Conservation (phyloP, 2,113 vertebrate genomes). For the Hepsetus odoe region DNA sequence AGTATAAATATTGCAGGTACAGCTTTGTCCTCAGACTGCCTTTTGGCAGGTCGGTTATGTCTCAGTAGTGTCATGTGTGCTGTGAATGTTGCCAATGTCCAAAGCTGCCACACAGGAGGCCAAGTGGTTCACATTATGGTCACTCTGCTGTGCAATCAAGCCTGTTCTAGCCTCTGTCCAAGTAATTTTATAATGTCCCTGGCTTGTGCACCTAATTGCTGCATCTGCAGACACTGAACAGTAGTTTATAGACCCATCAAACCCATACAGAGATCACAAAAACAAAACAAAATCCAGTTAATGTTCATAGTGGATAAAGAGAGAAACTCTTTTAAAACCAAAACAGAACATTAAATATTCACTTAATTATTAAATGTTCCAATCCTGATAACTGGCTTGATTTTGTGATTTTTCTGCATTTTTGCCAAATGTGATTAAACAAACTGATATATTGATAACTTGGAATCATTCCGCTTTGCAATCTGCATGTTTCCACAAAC, state of each 20-base stretch:
- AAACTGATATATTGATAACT: no score
- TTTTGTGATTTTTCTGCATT: no score
- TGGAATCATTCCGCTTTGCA: no score
- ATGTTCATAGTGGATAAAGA: background rate
- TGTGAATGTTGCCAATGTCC: conserved; percentile 33
- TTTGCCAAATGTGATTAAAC: no score
- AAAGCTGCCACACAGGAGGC: conserved; percentile 13
- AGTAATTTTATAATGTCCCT: background rate
- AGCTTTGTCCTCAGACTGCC: conserved; percentile 32
- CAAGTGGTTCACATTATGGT: conserved; percentile 21
- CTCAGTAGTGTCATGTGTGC: conserved; percentile 33
- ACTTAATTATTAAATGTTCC: no score
- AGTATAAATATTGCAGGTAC: conserved; percentile 39
- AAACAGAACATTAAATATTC: no score
- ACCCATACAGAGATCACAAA: background rate
- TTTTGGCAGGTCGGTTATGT: conserved; percentile 27
- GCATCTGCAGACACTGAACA: conserved; percentile 1
- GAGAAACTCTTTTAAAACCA: no score
- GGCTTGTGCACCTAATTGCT: background rate
- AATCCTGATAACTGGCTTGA: no score
- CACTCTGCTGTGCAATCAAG: conserved; percentile 8
- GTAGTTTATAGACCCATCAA: background rate
- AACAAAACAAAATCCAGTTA: background rate
- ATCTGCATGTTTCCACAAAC: no score
- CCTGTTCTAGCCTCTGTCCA: background rate